Conservation (phyloP, 1,140 invertebrate species). For the Trichonephila clavipes region DNA sequence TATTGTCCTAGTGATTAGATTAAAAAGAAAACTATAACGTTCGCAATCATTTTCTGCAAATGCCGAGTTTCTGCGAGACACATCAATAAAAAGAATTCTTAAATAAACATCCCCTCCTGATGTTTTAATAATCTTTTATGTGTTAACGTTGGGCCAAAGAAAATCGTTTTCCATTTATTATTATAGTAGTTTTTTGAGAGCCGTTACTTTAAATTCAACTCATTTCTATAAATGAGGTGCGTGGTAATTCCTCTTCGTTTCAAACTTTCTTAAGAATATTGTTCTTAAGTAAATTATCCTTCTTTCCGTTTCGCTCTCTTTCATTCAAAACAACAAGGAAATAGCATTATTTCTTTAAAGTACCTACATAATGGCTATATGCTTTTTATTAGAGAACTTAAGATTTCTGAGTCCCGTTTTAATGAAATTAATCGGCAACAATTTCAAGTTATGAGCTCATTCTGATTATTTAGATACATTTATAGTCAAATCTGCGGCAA, state of each 20-base stretch:
- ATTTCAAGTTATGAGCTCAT: too few species aligned
- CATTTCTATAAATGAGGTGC: background rate
- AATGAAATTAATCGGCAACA: too few species aligned
- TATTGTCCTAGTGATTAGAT: background rate
- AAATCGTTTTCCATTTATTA: background rate
- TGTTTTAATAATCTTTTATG: background rate
- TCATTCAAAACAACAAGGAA: background rate
- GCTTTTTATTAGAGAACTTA: too few species aligned
- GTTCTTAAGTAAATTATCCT: background rate
- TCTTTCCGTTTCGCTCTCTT: background rate
- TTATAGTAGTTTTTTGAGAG: background rate
- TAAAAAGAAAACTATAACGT: background rate
- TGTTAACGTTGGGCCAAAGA: background rate
- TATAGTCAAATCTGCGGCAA: too few species aligned
- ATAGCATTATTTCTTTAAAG: too few species aligned
- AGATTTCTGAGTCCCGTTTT: too few species aligned
- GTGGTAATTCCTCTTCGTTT: background rate
- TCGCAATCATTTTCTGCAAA: background rate
- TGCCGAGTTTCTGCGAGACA: background rate
- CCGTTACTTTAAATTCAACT: background rate
- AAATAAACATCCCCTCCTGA: background rate
- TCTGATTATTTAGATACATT: too few species aligned
- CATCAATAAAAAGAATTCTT: conserved; percentile 6
- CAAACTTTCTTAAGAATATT: background rate
- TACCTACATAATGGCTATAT: too few species aligned